Conservation (phyloP, 2,797 vertebrate genomes). For the Phalloptychus januarius region DNA sequence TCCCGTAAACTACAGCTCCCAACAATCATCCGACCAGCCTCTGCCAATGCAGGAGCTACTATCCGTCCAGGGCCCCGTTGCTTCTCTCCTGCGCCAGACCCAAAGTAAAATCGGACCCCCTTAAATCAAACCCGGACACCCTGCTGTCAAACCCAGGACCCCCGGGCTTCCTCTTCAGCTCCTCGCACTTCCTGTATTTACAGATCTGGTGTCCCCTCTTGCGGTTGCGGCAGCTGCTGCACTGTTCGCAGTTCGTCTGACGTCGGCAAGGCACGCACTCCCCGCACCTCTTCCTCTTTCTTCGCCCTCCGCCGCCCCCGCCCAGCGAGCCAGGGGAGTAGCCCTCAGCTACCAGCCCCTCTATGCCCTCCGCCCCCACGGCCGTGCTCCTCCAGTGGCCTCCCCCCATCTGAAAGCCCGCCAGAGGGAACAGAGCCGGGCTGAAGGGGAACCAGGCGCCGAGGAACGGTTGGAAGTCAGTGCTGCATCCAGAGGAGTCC, state of each 20-base stretch:
- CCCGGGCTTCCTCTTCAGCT: conserved; percentile 99
- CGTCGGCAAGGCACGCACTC: conserved; percentile 95
- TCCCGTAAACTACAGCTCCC: conserved; percentile 67
- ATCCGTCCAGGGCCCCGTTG: conserved; percentile 72
- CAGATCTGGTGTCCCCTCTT: conserved; percentile 99
- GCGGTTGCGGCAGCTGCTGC: conserved; percentile 99
- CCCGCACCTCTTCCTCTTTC: conserved; percentile 98
- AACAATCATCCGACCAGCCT: conserved; percentile 70
- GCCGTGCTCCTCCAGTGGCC: conserved; percentile 86
- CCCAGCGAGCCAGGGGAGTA: conserved; percentile 89
- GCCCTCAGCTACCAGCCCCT: conserved; percentile 90
- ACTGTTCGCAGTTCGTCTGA: conserved; percentile 98
- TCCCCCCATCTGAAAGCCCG: conserved; percentile 91
- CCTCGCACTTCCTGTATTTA: conserved; percentile 99
- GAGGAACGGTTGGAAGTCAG: conserved; percentile 94
- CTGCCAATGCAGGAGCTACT: conserved; percentile 50
- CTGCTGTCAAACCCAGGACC: conserved; percentile 77
- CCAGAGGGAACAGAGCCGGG: conserved; percentile 95
- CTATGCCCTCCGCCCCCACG: conserved; percentile 82
- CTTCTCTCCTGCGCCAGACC: conserved; percentile 76
- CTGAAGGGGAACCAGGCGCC: conserved; percentile 95
- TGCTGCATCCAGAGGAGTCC: conserved; percentile 90
- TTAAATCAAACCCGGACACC: conserved; percentile 78
- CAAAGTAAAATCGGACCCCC: conserved; percentile 78
- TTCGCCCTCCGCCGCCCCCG: conserved; percentile 84